A percentile compares a stretch with the other conserved stretches of the same genome.
Evolutionary conservation across 1,140 invertebrate genomes (phyloP).

Genomic region (Trachymyrmex cornetzi): DNA sequence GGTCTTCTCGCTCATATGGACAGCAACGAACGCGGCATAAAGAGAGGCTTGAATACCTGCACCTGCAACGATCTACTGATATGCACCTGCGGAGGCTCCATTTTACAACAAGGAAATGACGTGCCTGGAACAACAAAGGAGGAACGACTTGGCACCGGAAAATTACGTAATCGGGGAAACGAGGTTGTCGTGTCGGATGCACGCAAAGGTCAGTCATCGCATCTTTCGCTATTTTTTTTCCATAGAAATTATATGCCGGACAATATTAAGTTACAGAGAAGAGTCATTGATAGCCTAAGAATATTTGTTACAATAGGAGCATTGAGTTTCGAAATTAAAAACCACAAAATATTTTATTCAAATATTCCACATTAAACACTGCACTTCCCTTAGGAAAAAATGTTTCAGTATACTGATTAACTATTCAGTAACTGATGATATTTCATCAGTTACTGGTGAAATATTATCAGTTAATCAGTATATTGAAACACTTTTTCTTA

Average conservation of each 20-base stretch:
- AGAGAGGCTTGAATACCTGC: slow-evolving; percentile 85
- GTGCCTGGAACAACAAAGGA: slow-evolving; percentile 61
- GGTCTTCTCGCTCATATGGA: slow-evolving; percentile 82
- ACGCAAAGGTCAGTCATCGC: slow-evolving; percentile 79
- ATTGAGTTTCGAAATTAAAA: not conserved
- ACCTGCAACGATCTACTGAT: slow-evolving; percentile 86
- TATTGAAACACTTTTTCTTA: no score
- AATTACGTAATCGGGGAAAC: slow-evolving; percentile 74
- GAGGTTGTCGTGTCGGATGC: slow-evolving; percentile 71
- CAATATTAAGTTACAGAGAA: not conserved
- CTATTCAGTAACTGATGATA: no score
- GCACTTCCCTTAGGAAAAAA: not conserved
- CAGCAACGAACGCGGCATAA: slow-evolving; percentile 85
- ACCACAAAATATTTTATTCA: not conserved
- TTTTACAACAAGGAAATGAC: slow-evolving; percentile 61
- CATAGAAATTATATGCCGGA: not conserved
- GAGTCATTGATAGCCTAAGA: not conserved
- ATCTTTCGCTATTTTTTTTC: not conserved
- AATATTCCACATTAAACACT: not conserved
- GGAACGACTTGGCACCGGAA: slow-evolving; percentile 60
- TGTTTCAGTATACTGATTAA: no score
- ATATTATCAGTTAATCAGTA: no score
- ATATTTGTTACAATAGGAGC: not conserved
- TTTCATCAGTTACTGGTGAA: no score
- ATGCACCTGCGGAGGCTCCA: slow-evolving; percentile 80